These are phyloP conservation scores for Cephalotes varians DNA, from an alignment of 2,888 invertebrate species.

Conservation along the genomic window DNA sequence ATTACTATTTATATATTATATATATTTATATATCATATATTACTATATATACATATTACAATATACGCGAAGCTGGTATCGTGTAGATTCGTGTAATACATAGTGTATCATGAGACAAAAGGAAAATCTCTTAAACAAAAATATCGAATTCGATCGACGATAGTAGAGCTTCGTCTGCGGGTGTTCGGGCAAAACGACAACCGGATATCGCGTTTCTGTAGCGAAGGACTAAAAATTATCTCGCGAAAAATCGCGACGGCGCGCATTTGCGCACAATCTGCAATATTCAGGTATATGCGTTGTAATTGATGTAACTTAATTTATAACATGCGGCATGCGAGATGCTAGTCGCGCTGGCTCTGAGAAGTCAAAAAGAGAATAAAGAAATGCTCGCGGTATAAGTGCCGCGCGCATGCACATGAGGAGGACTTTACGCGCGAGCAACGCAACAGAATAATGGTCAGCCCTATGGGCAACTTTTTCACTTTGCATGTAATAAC, in stretches of 20 bases:
- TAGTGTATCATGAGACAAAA: not conserved
- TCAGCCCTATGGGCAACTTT: conserved; percentile 74
- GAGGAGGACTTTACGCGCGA: conserved; percentile 16
- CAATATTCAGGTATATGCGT: conserved; percentile 65
- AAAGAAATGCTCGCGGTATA: conserved; percentile 35
- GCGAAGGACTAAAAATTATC: conserved; percentile 61
- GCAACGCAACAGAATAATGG: conserved; percentile 65
- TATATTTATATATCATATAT: too few species aligned
- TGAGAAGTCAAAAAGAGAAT: conserved; percentile 28
- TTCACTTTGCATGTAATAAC: conserved; percentile 75
- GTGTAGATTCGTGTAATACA: not conserved
- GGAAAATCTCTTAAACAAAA: not conserved
- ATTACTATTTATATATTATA: too few species aligned
- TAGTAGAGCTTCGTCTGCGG: not conserved
- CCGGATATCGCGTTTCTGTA: conserved; percentile 36
- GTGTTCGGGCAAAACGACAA: not conserved
- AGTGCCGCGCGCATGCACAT: conserved; percentile 49
- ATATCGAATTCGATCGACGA: conserved; percentile 29
- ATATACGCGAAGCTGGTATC: not conserved
- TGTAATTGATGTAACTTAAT: conserved; percentile 75
- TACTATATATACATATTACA: too few species aligned
- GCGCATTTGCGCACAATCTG: conserved; percentile 53
- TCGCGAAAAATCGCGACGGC: conserved; percentile 54
- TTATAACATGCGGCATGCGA: conserved; percentile 68
- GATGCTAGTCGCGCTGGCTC: conserved; percentile 31